Conservation (phyloP, 2,113 vertebrate species). For the Sturnus vulgaris region DNA sequence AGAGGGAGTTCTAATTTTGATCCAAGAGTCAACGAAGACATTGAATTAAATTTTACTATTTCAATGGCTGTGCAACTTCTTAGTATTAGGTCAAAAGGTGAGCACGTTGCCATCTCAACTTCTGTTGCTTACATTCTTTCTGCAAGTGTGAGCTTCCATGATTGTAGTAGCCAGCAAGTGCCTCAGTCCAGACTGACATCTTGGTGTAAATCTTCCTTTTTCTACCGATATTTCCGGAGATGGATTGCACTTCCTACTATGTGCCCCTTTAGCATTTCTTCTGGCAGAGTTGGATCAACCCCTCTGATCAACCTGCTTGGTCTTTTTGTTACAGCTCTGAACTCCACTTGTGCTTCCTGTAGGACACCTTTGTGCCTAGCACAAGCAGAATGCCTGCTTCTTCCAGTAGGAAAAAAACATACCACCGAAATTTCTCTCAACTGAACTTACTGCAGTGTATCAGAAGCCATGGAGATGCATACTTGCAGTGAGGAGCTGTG, state of each 20-base stretch:
- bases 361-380: neutral
- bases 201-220: neutral
- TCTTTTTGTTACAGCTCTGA: neutral
- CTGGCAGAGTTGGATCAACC: neutral
- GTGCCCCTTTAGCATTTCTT: neutral
- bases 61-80: neutral
- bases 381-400: neutral
- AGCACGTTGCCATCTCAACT: neutral
- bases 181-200: neutral
- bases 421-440: neutral
- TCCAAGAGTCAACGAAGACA: fast-evolving
- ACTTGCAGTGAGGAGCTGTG: neutral
- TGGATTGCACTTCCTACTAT: fast-evolving
- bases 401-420: neutral
- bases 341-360: neutral
- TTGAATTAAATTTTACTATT: neutral
- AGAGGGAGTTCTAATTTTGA: neutral
- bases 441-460: neutral
- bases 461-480: neutral
- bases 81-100: neutral
- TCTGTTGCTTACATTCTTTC: neutral
- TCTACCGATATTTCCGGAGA: fast-evolving
- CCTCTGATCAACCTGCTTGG: neutral
- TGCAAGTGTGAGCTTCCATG: fast-evolving
- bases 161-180: neutral